Evolutionary conservation across 2,113 vertebrate species (phyloP).

Genomic region (Microcebus griseorufus): DNA sequence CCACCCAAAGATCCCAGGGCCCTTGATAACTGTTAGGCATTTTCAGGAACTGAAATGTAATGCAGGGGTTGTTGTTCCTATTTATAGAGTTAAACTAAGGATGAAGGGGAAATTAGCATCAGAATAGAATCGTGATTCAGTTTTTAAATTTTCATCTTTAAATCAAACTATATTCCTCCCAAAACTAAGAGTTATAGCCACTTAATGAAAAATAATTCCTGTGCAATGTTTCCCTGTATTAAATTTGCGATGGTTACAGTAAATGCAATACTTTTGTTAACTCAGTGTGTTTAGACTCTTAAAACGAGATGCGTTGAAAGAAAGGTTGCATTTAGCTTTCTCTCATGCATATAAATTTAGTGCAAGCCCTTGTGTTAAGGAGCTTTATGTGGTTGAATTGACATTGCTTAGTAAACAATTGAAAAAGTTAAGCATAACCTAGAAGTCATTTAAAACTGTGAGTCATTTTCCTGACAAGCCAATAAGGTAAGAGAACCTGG

Average conservation of each 20-base stretch:
- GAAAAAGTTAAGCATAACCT: constrained; percentile 40
- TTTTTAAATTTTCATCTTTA: constrained; percentile 42
- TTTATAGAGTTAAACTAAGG: background rate
- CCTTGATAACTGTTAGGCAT: background rate
- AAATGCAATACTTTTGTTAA: background rate
- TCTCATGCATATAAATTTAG: constrained; percentile 1
- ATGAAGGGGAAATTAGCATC: background rate
- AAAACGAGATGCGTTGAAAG: constrained; percentile 33
- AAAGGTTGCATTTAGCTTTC: background rate
- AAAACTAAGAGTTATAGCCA: background rate
- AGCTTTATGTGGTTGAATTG: constrained; percentile 35
- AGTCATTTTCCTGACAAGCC: constrained; percentile 81
- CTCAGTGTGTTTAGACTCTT: background rate
- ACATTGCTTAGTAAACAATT: constrained; percentile 59
- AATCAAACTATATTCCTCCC: background rate
- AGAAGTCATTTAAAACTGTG: constrained; percentile 63
- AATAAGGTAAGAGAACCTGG: constrained; percentile 83
- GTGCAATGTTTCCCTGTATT: background rate
- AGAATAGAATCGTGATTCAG: background rate
- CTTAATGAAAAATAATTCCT: background rate
- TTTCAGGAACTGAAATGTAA: background rate
- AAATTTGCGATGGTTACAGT: background rate
- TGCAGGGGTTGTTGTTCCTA: background rate
- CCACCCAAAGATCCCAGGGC: background rate
- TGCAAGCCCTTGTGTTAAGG: background rate